Evolutionary conservation across 2,888 invertebrate species (phyloP).

Genomic region (Archips crataeganus): DNA sequence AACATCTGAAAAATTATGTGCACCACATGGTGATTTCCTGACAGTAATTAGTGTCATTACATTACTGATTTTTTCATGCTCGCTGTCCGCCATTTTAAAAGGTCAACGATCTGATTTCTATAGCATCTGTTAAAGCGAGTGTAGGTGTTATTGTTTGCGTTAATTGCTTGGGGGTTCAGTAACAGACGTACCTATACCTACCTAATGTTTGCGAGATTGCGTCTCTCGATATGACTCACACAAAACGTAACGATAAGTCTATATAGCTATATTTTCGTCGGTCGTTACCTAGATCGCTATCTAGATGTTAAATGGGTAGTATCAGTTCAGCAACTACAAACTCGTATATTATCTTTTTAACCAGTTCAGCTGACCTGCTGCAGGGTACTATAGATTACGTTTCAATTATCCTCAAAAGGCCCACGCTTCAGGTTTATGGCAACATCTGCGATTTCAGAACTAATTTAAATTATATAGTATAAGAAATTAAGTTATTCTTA

Average conservation of each 20-base stretch:
- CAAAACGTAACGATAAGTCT: not conserved
- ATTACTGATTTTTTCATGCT: constrained; percentile 18
- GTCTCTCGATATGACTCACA: constrained; percentile 9
- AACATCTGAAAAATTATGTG: constrained; percentile 12
- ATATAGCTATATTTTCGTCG: no score
- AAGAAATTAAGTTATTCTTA: no score
- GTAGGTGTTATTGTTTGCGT: constrained; percentile 73
- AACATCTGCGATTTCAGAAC: no score
- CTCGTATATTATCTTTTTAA: not conserved
- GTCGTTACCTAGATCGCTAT: no score
- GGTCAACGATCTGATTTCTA: constrained; percentile 60
- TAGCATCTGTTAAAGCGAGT: constrained; percentile 47
- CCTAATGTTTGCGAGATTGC: constrained; percentile 19
- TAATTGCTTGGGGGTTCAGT: constrained; percentile 56
- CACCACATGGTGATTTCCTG: constrained; percentile 26
- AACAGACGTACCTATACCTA: constrained; percentile 20
- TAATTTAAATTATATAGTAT: no score
- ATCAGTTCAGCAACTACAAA: no score
- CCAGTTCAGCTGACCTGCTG: not conserved
- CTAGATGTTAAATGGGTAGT: no score
- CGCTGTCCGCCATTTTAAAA: constrained; percentile 42
- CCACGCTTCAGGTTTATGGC: not conserved
- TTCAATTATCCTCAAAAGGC: not conserved
- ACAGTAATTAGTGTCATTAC: constrained; percentile 15
- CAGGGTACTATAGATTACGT: no score